Evolutionary conservation across 2,113 vertebrate species (phyloP), one percentile per base, ranked within the genome.

Genomic region (Onychostoma macrolepis): DNA sequence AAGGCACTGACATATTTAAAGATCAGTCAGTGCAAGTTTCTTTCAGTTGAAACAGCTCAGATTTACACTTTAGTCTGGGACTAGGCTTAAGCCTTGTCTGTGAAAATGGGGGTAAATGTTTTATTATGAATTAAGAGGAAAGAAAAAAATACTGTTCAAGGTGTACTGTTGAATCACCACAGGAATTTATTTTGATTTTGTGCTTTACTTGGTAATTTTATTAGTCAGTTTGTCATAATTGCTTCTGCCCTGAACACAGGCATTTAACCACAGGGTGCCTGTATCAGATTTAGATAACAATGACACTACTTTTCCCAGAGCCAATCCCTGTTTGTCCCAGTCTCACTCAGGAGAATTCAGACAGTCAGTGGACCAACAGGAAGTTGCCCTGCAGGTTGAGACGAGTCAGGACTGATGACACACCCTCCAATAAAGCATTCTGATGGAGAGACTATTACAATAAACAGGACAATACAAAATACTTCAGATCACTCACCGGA

Each of bases 331-430:
- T 48, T 13, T 48, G 45, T 50, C 48, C 13, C 48, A 50, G 48
- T 50, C 48, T 50, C 48, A 50, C 48, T 50, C 48, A 1, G 48
- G 79, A 81, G 58, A 65, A 65, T 28, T n/a, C 58, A 81, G 33
- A 58, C 41, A 65, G 80, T 81, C 58, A 28, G 9, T 67, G 43
- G 81, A 36, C 19, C 43, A 71, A 53, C 28, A 53, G 65, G 43
- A 83, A 71, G 81, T 83, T 71, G 80, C 24, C 41, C 65, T 71
- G 43, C 79, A 48, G 41, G 79, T 83, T 87, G 4, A 83, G 58
- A 48, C 50, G 67, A 30, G 72, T 65, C 28, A 1, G 38, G 26
- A 26, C 28, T n/a, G 53, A 13, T 50, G 58, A 45, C 58, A 65
- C 80, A 65, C 80, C 58, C 58, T 81, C 4, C 36, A 17, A 58